Conservation (phyloP, 2,888 invertebrate genomes). For the Frankliniella fusca region DNA sequence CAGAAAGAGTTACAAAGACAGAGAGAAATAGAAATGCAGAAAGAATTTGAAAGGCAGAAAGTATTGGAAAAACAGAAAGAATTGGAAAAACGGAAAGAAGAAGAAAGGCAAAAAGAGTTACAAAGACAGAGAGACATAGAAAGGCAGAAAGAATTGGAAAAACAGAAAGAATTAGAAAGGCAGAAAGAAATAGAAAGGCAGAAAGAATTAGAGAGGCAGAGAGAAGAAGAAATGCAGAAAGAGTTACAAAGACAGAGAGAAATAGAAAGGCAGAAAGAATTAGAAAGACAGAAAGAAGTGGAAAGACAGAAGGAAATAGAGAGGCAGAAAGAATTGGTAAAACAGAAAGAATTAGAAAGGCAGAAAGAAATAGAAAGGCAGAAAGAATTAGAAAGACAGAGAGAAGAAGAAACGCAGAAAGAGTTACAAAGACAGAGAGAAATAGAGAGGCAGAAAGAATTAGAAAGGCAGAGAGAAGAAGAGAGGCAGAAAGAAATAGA, state of each 20-base stretch:
- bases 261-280: neutral
- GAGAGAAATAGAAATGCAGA: too few relatives aligned
- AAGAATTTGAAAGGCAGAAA: neutral
- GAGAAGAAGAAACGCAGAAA: neutral
- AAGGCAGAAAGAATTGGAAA: neutral
- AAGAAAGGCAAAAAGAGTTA: neutral
- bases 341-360: neutral
- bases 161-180: neutral
- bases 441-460: neutral
- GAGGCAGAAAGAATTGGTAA: neutral
- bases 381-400: neutral
- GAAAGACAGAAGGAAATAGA: neutral
- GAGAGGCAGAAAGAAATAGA: neutral
- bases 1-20: too few relatives aligned
- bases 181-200: neutral
- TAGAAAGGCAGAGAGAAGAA: neutral
- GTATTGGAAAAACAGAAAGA: neutral
- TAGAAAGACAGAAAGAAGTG: neutral
- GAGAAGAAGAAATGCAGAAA: neutral
- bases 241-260: neutral
- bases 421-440: neutral
- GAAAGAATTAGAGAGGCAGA: neutral
- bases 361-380: neutral
- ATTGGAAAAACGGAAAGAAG: neutral
- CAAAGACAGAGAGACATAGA: neutral